Conservation (phyloP, 2,888 invertebrate species). For the Tholera decimalis region DNA sequence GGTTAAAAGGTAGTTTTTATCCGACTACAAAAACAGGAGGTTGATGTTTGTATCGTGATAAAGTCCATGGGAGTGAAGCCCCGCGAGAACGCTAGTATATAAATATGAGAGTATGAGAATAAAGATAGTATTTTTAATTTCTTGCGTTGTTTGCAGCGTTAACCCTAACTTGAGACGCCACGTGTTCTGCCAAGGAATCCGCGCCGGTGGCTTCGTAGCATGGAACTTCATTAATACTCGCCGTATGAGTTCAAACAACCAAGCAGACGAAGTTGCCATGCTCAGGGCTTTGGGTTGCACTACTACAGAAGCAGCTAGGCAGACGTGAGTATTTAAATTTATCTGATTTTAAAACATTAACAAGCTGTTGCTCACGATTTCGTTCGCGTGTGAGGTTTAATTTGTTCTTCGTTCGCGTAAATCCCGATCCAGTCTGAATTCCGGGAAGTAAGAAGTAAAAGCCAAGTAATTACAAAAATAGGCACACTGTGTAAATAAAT, state of each 20-base stretch:
- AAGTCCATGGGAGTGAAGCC: too few species aligned
- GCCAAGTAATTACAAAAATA: too few species aligned
- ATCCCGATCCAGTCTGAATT: too few species aligned
- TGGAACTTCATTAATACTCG: constrained; percentile 91
- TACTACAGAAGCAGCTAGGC: constrained; percentile 75
- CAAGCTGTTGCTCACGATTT: too few species aligned
- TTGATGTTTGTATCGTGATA: too few species aligned
- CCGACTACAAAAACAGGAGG: too few species aligned
- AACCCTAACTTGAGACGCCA: constrained; percentile 92
- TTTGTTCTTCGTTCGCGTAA: too few species aligned
- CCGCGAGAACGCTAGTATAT: too few species aligned
- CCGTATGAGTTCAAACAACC: constrained; percentile 80
- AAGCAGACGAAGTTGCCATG: constrained; percentile 85
- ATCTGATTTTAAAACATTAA: background rate
- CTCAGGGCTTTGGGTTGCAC: constrained; percentile 89
- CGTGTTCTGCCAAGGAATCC: constrained; percentile 93
- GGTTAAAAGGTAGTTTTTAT: too few species aligned
- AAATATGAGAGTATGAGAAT: background rate
- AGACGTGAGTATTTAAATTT: constrained; percentile 74
- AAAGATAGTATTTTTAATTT: background rate
- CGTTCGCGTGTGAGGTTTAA: too few species aligned
- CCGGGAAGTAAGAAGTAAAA: too few species aligned
- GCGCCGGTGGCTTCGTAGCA: constrained; percentile 90
- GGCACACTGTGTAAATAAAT: too few species aligned
- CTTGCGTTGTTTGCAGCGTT: constrained; percentile 76